Percentiles rank a stretch among this genome's conserved stretches.
Evolutionary conservation across 2,888 invertebrate genomes (phyloP).

Genomic region (Octodonta nipae): DNA sequence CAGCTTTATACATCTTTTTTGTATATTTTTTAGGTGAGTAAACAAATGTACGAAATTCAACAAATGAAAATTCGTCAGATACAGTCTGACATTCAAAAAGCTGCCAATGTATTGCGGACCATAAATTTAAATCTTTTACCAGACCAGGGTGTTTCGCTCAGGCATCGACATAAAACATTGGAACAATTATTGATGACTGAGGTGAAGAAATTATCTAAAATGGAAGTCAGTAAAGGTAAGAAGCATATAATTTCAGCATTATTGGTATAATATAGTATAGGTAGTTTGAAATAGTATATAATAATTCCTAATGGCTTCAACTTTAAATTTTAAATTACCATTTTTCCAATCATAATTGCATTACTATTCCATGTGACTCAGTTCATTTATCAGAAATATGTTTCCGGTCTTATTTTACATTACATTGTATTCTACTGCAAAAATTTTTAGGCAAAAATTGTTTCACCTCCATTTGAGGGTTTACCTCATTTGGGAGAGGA

Average conservation of each 20-base stretch:
- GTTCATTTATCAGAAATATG: not conserved
- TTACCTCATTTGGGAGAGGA: too few species aligned
- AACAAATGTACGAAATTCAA: slow-evolving; percentile 8
- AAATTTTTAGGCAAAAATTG: too few species aligned
- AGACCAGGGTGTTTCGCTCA: slow-evolving; percentile 49
- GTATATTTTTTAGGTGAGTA: too few species aligned
- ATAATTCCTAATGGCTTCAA: too few species aligned
- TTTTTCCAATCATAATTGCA: not conserved
- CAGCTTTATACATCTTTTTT: too few species aligned
- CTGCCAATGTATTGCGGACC: slow-evolving; percentile 16
- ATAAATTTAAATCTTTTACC: slow-evolving; percentile 38
- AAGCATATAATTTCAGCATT: not conserved
- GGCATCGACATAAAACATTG: slow-evolving; percentile 35
- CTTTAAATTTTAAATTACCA: slow-evolving; percentile 1
- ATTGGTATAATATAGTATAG: too few species aligned
- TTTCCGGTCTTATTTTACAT: too few species aligned
- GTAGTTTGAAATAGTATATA: too few species aligned
- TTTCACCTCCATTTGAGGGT: too few species aligned
- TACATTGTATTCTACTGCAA: too few species aligned
- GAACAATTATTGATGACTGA: slow-evolving; percentile 38
- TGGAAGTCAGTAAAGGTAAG: slow-evolving; percentile 33
- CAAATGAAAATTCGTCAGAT: slow-evolving; percentile 10
- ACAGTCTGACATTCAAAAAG: slow-evolving; percentile 12
- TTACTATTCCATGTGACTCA: not conserved
- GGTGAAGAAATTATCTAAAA: slow-evolving; percentile 37